Conservation (phyloP, 2,797 vertebrate species). For the Betta splendens region DNA sequence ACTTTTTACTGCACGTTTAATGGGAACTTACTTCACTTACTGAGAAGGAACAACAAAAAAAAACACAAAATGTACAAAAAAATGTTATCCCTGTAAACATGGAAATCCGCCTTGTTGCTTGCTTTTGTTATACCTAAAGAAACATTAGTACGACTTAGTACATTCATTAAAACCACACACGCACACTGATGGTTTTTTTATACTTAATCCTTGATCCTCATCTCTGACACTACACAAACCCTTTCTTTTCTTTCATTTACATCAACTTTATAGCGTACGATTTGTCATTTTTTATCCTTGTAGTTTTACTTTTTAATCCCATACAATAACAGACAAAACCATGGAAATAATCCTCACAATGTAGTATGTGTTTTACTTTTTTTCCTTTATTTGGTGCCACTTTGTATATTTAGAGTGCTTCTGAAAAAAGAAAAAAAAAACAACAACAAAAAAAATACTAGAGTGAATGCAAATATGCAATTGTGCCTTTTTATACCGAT, state of each 20-base stretch:
- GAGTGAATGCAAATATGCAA: constrained; percentile 99
- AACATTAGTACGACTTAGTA: constrained; percentile 79
- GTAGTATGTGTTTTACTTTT: constrained; percentile 76
- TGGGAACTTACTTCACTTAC: constrained; percentile 88
- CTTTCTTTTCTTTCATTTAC: constrained; percentile 46
- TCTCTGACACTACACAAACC: constrained; percentile 31
- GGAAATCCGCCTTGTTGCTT: constrained; percentile 86
- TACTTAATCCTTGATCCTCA: constrained; percentile 22
- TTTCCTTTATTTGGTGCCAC: constrained; percentile 90
- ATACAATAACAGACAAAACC: constrained; percentile 49
- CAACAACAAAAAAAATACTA: constrained; percentile 59
- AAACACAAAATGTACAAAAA: constrained; percentile 74
- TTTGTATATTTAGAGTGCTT: constrained; percentile 96
- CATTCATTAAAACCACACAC: constrained; percentile 48
- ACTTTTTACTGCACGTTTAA: constrained; percentile 99
- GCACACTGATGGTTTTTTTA: constrained; percentile 29
- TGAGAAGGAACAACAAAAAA: constrained; percentile 80
- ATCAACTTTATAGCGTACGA: constrained; percentile 69
- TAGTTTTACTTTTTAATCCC: constrained; percentile 66
- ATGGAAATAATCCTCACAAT: constrained; percentile 61
- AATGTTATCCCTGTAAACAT: constrained; percentile 84
- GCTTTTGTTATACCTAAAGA: constrained; percentile 84
- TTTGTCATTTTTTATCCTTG: constrained; percentile 70
- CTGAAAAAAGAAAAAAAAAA: constrained; percentile 81
- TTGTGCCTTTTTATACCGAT: constrained; percentile 99